Percentiles rank a stretch among this genome's conserved stretches.
These are phyloP conservation scores for Limnothrissa miodon DNA, from an alignment of 2,113 vertebrate species.

Conservation along the genomic window DNA sequence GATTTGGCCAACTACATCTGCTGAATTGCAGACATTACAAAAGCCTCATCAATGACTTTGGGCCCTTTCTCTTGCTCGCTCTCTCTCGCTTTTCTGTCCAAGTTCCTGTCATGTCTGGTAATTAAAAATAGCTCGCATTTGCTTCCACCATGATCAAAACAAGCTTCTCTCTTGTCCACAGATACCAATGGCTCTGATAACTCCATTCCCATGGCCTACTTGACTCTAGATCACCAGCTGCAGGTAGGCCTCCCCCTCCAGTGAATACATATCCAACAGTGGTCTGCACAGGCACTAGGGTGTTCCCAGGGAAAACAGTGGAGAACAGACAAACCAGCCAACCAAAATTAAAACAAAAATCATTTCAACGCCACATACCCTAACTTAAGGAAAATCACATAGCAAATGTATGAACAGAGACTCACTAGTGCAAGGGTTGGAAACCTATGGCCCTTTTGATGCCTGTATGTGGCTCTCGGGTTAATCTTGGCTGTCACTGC, in stretches of 20 bases:
- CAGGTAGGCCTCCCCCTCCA: conserved; percentile 75
- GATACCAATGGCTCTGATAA: conserved; percentile 98
- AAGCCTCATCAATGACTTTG: conserved; percentile 37
- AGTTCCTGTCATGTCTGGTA: not conserved
- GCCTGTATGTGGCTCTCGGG: no score
- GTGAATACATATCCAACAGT: no score
- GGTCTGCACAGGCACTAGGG: no score
- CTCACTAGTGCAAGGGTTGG: no score
- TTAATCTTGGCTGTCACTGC: no score
- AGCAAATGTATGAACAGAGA: no score
- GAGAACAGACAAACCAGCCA: no score
- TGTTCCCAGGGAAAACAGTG: no score
- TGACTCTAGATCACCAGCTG: conserved; percentile 96
- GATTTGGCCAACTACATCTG: not conserved
- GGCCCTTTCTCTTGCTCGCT: not conserved
- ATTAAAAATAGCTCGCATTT: not conserved
- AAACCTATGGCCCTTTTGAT: no score
- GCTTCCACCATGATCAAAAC: not conserved
- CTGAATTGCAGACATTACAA: conserved; percentile 36
- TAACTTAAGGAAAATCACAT: no score
- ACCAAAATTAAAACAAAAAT: no score
- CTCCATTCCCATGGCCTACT: conserved; percentile 99
- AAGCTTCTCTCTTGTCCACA: conserved; percentile 58
- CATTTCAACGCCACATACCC: no score
- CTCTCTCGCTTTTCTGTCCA: not conserved